Base-by-base conservation (phyloP, 2,888 invertebrate genomes). In the Zhengitettix transpicula region DNA sequence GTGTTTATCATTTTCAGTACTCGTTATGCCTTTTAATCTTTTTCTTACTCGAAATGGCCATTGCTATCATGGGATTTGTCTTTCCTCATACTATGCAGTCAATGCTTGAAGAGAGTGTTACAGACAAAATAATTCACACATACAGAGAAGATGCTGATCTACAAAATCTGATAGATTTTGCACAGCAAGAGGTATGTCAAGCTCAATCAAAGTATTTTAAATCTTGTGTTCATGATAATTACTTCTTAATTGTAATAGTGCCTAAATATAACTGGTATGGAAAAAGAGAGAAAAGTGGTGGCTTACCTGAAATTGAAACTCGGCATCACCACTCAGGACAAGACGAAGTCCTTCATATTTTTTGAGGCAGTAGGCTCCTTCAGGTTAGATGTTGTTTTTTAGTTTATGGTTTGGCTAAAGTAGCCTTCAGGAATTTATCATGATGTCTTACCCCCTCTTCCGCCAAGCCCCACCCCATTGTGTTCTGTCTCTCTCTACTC, bases 81-180 rank as follows among this genome's bases (percentile, higher is more conserved):
- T 95, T 93, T 72, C 93, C 94, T 9, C 87, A 91, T 66, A 85
- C 89, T 17, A 84, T 94, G 74, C 89, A 91, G 70, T 84, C 88
- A 0, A 77, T 90, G 55, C 72, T 95, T 55, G 91, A 92, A 70
- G 85, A 85, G 66, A 88, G 89, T 63, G 87, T 95, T 69, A 91
- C 92, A 0, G 92, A 93, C 70, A 86, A 91, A 70, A 89, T 93
- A 40, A 92, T 96, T 58, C 89, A 91, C 69, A 87, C 89, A 0
- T 95, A 96, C 71, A 79, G 94, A 54, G 95, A 95, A 71, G 94
- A 95, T 75, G 86, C 89, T 0, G 95, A 96, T 74, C 77, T 94
- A 59, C 90, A 93, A 73, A 94, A 94, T 75, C 85, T 95, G 65
- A 94, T 96, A 64, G 95, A 96, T 73, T 94, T 91, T 76, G 89